Base-by-base conservation (phyloP, 2,888 invertebrate genomes). In the Rotaria magnacalcarata region DNA sequence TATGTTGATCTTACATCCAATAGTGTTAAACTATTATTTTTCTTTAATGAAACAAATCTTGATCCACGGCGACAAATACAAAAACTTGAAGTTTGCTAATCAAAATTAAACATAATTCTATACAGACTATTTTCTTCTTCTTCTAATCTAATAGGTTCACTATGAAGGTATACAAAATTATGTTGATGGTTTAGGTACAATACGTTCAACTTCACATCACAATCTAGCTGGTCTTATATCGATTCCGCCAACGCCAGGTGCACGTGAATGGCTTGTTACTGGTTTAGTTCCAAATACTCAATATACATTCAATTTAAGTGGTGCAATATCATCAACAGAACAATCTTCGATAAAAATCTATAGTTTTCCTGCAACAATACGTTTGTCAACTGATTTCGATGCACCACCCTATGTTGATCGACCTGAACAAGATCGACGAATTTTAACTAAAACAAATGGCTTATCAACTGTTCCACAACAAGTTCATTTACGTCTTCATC, bases 301-400 rank as follows among this genome's bases (percentile, higher is more conserved):
- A 27, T 86, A 86, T 80, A 75, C 85, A 34, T 86, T 86, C 19
- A 86, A 86, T 58, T 75, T 86, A 41, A 86, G 58, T 21, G 67
- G 80, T 0, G 50, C 85, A n/a, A 43, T 80, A 21, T 27, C 85
- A 41, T 41, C 60, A 52, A 56, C 85, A 0, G 58, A 75, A 6
- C 60, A 47, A 50, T 27, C 47, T 14, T 41, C 74, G 8, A 50
- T 85, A 21, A 85, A 86, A 80, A 80, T 85, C n/a, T 80, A 80
- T 80, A 80, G 80, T 47, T 47, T 24, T 16, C 80, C 80, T n/a
- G 80, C 80, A 7, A 80, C 80, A 47, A 80, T 80, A n/a, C 80
- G 80, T 47, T 47, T 80, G 4, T 47, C 43, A 43, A 80, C 80
- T 24, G 80, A 80, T 80, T 80, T 47, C 19, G 80, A 80, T 47